Percentiles rank a stretch among this genome's conserved stretches.
These are phyloP conservation scores for Apostichopus leukothele DNA, from an alignment of 53 echinoderm and acorn worm species.

Conservation along the genomic window DNA sequence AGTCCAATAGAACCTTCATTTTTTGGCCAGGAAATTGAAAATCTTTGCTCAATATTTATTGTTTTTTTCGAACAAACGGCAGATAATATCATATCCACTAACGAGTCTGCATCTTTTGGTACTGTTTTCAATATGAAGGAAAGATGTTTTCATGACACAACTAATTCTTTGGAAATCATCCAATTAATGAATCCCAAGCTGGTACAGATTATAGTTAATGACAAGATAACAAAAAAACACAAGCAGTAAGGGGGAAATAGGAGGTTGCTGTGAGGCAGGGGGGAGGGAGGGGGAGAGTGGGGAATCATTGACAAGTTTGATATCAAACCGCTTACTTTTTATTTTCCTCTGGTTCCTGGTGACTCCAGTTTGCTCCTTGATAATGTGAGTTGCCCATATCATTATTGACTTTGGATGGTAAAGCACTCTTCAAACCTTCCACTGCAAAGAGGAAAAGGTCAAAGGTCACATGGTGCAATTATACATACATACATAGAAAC, in stretches of 20 bases:
- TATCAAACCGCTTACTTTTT: background rate
- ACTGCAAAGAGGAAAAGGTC: background rate
- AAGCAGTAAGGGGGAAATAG: background rate
- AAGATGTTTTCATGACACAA: background rate
- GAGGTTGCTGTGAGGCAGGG: background rate
- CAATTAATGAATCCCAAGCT: background rate
- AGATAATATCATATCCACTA: too few relatives aligned
- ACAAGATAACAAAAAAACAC: too few relatives aligned
- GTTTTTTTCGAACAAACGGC: too few relatives aligned
- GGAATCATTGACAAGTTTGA: background rate
- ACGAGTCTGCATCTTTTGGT: too few relatives aligned
- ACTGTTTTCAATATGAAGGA: too few relatives aligned
- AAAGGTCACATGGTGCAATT: background rate
- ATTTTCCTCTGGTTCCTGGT: constrained; percentile 1
- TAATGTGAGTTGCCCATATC: constrained; percentile 39
- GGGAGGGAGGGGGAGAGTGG: background rate
- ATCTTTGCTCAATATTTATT: too few relatives aligned
- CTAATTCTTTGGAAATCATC: background rate
- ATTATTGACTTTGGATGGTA: constrained; percentile 23
- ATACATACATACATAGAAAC: too few relatives aligned
- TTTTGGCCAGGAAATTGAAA: too few relatives aligned
- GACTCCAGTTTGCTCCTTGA: constrained; percentile 35
- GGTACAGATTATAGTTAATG: background rate
- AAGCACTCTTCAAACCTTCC: constrained; percentile 42
- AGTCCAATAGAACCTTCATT: too few relatives aligned